phyloP scores from a whole-genome alignment of 2,888 invertebrate genomes.

The Phortica magna region DNA sequence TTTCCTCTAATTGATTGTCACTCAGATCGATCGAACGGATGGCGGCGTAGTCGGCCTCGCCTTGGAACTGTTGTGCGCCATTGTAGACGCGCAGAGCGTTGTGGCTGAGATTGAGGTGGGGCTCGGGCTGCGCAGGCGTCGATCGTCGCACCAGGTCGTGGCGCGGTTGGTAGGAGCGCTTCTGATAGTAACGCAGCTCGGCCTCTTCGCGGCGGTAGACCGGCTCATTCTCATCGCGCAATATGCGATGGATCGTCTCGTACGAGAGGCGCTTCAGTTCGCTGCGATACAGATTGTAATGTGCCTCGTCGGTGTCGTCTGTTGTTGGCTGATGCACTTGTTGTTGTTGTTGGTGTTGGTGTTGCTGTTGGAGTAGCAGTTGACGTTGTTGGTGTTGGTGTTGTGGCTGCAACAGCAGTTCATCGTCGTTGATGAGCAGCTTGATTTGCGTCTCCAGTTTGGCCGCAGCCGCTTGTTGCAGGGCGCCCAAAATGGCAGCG shows the following conservation, averaged over 20 bases:
- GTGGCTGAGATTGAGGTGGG: slow-evolving; percentile 36
- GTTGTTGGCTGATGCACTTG: not conserved
- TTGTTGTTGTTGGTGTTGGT: slow-evolving; percentile 28
- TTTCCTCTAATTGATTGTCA: slow-evolving; percentile 57
- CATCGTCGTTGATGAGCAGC: slow-evolving; percentile 61
- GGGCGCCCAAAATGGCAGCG: slow-evolving; percentile 29
- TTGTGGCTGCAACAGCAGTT: slow-evolving; percentile 31
- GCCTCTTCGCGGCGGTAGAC: slow-evolving; percentile 63
- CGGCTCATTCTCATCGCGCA: slow-evolving; percentile 76
- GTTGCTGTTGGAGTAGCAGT: not conserved
- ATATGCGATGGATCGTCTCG: slow-evolving; percentile 74
- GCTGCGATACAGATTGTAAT: slow-evolving; percentile 59
- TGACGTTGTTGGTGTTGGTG: slow-evolving; percentile 39
- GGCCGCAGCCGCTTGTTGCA: slow-evolving; percentile 44
- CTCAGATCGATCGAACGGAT: slow-evolving; percentile 64
- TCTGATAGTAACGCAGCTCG: slow-evolving; percentile 67
- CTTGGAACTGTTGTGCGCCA: slow-evolving; percentile 46
- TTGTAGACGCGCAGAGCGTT: slow-evolving; percentile 31
- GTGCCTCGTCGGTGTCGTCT: slow-evolving; percentile 54
- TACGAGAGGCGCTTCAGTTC: slow-evolving; percentile 68
- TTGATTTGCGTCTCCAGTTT: slow-evolving; percentile 61
- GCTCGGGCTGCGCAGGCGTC: slow-evolving; percentile 29
- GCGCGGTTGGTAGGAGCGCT: slow-evolving; percentile 56
- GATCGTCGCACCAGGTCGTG: slow-evolving; percentile 52
- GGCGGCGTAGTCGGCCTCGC: slow-evolving; percentile 48